Evolutionary conservation across 2,113 vertebrate species (phyloP).

Genomic region (Mustela lutreola): DNA sequence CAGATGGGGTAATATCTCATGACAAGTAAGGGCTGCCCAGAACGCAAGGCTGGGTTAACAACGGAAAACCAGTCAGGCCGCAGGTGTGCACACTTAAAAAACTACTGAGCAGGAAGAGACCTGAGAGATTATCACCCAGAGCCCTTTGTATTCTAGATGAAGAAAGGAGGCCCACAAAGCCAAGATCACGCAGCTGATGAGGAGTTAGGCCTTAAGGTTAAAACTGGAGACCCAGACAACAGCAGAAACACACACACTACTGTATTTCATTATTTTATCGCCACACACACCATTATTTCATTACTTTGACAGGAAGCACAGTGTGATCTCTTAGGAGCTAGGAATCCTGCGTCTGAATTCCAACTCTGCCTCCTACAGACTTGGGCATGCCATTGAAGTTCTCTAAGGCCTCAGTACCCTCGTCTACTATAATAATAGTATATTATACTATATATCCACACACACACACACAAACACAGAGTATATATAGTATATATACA

Average conservation of each 20-base stretch:
- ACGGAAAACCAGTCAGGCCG: not conserved
- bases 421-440: not conserved
- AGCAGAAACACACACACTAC: not conserved
- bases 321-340: not conserved
- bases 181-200: not conserved
- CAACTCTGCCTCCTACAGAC: not conserved
- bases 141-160: not conserved
- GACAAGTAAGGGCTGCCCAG: not conserved
- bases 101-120: not conserved
- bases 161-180: not conserved
- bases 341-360: conserved; percentile 18
- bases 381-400: not conserved
- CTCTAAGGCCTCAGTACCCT: not conserved
- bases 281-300: not conserved
- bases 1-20: not conserved
- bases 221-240: not conserved
- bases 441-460: no score
- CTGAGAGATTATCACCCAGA: not conserved
- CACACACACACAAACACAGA: no score
- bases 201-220: not conserved
- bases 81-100: not conserved
- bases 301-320: not conserved
- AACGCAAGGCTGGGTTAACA: not conserved
- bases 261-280: not conserved
- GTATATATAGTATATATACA: no score